Evolutionary conservation across 2,113 vertebrate species (phyloP), one percentile per base, ranked within the genome.

Genomic region (Beaufortia kweichowensis): DNA sequence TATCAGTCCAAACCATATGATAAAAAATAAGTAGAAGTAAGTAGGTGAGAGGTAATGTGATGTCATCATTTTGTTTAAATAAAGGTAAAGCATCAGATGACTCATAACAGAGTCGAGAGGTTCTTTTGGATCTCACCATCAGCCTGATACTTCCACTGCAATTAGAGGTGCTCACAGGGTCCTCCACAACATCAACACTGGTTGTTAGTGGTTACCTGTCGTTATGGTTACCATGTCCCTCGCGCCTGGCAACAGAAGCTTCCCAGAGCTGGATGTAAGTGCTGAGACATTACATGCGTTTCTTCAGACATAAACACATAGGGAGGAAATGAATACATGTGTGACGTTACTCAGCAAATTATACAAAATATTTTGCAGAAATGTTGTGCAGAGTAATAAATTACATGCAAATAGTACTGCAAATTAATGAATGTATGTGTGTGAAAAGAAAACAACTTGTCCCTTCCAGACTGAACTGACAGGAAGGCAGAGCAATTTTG

Each of bases 191-290:
- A 81, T 67, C 83, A 86, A 79, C 82, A 85, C 83, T 82, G 76
- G 89, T 91, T 90, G 90, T 91, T 89, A 90, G 74, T 84, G 87
- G 89, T 89, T 91, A 92, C 91, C 88, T 89, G 92, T 93, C 86
- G 92, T 89, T 87, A 91, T 90, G 91, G 92, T 91, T 89, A 92
- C 90, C n/a, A 75, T 83, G 77, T 89, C 89, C 86, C 84, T 87
- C 82, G 84, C 81, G 71, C 82, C 80, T 75, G 75, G 83, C 83
- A 90, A 85, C 84, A 76, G 81, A 80, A 86, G 71, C 76, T 76
- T 43, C 76, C 48, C 41, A 77, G 75, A 74, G 79, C 61, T 48
- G 41, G 33, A 76, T 55, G 57, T 72, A 61, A 80, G 70, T 59
- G 24, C 23, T 70, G 73, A 77, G 65, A 75, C 41, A 66, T 55